A percentile compares a stretch with the other conserved stretches of the same genome.
Evolutionary conservation across 2,888 invertebrate species (phyloP).

Genomic region (Furcula furcula): DNA sequence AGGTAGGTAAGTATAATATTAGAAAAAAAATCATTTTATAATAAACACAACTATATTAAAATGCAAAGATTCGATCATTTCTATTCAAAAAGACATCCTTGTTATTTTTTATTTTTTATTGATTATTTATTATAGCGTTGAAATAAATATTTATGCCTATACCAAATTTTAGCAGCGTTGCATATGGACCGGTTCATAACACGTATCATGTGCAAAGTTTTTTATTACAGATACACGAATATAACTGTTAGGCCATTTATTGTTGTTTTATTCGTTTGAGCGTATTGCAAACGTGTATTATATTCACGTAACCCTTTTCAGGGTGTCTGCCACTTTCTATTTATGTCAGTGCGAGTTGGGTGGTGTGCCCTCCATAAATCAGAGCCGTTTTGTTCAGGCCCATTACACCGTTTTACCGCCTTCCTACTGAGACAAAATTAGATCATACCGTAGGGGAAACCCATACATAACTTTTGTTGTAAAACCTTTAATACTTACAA

Average conservation of each 20-base stretch:
- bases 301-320: constrained; percentile 62
- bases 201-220: constrained; percentile 16
- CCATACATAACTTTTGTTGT: constrained; percentile 65
- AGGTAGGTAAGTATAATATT: too few species aligned
- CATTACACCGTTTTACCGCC: constrained; percentile 75
- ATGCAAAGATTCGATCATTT: too few species aligned
- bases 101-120: background rate
- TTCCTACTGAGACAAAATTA: constrained; percentile 74
- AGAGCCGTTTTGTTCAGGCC: constrained; percentile 71
- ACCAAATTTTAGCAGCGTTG: constrained; percentile 6
- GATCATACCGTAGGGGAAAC: constrained; percentile 68
- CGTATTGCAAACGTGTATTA: constrained; percentile 52
- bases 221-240: constrained; percentile 28
- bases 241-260: constrained; percentile 33
- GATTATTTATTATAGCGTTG: too few species aligned
- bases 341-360: constrained; percentile 64
- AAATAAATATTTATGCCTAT: constrained; percentile 10
- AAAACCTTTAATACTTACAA: constrained; percentile 65
- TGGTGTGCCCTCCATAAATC: constrained; percentile 68
- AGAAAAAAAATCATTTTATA: too few species aligned
- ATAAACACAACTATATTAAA: too few species aligned
- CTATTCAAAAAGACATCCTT: too few species aligned
- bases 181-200: constrained; percentile 20
- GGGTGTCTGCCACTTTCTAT: constrained; percentile 69
- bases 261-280: constrained; percentile 46